These are phyloP conservation scores for Microcebus tavaratra DNA, from an alignment of 2,113 vertebrate species.

Conservation along the genomic window DNA sequence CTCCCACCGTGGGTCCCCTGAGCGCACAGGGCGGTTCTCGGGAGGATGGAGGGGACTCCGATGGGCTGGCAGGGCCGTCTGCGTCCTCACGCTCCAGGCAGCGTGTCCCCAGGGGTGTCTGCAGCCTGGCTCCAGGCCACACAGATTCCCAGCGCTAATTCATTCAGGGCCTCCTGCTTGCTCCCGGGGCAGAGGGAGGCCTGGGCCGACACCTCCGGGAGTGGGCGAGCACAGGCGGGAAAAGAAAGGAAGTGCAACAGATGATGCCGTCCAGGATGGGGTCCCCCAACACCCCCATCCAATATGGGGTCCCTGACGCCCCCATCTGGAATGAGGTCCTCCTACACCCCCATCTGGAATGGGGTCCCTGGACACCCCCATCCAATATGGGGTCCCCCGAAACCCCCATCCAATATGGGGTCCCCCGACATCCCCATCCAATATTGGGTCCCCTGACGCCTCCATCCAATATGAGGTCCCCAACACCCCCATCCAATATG, in stretches of 20 bases:
- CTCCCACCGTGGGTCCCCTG: fast-evolving
- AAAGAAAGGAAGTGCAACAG: not conserved
- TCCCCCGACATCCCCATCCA: too few species aligned
- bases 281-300: fast-evolving
- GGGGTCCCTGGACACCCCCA: too few species aligned
- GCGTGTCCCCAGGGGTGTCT: not conserved
- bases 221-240: not conserved
- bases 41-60: not conserved
- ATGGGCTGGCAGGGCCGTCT: not conserved
- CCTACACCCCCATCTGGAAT: too few species aligned
- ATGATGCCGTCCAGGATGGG: not conserved
- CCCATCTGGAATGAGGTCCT: too few species aligned
- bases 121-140: not conserved
- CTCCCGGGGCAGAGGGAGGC: not conserved
- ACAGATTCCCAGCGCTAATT: not conserved
- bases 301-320: too few species aligned
- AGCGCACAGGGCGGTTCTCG: not conserved
- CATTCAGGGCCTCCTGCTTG: not conserved
- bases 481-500: too few species aligned
- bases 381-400: too few species aligned
- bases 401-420: too few species aligned
- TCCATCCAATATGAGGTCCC: too few species aligned
- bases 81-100: not conserved
- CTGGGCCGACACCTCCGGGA: not conserved
- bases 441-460: too few species aligned